Evolutionary conservation across 1,140 invertebrate species (phyloP), one percentile per base, ranked within the genome.

Genomic region (Rhagoletis zephyria): DNA sequence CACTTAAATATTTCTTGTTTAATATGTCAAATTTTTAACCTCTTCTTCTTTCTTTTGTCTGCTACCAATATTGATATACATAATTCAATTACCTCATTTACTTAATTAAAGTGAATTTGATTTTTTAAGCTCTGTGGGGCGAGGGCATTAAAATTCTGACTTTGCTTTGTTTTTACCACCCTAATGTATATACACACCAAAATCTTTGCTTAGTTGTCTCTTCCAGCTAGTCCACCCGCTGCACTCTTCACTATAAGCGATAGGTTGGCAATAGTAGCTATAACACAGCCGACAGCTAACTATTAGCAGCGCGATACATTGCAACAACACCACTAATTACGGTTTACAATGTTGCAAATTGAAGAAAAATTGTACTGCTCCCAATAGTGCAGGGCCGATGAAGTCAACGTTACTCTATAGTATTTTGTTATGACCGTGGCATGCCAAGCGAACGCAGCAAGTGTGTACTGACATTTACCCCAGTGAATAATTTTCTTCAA

Each of bases 401-500:
- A 81, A 81, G n/a, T 81, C 48, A 81, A 56, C 74, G 74, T 10
- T 67, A 81, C 10, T 81, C 1, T 3, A 63, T 63, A n/a, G 74
- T 6, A 67, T 67, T 67, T 67, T 67, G 6, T 60, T 60, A 7
- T 12, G 4, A 4, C 16, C 48, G n/a, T 14, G 42, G 16, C 16
- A 2, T 63, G 67, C 40, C 16, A 70, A 70, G 16, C 19, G 51
- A 51, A 81, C 45, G 48, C 74, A 51, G 5, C 30, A 6, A 81
- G 74, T n/a, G 74, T 48, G 5, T 30, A n/a, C 6, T n/a, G 14
- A 48, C 48, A 56, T 81, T 81, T 81, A n/a, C 74, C 74, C 74
- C 4, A n/a, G 74, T 19, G 45, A 81, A 14, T 81, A 81, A 81
- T 81, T 81, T 81, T 42, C 74, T 81, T 81, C 74, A 81, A 81